Percentiles rank a stretch among this genome's conserved stretches.
phyloP scores from a whole-genome alignment of 1,140 invertebrate species.

The Dolichoris vasculosae region DNA sequence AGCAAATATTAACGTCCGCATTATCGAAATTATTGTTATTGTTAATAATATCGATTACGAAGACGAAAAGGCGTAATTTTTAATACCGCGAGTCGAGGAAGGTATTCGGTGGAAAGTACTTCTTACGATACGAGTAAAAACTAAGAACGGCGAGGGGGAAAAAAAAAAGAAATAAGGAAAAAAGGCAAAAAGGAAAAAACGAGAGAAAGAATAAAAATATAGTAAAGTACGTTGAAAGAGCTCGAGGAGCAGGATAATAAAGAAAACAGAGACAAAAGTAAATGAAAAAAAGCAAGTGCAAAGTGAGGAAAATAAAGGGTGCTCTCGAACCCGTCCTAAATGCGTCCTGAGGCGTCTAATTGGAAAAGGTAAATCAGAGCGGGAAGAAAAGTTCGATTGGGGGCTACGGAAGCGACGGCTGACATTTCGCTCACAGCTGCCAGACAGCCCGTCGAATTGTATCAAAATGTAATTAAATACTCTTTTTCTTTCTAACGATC shows the following conservation, averaged over 20 bases:
- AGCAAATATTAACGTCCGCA: too few species aligned
- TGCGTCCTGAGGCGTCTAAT: constrained; percentile 7
- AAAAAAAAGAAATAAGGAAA: too few species aligned
- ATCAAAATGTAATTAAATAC: constrained; percentile 43
- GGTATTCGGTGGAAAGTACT: too few species aligned
- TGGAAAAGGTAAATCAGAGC: constrained; percentile 48
- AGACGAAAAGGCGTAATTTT: too few species aligned
- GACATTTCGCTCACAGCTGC: constrained; percentile 3
- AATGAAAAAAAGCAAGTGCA: constrained; percentile 3
- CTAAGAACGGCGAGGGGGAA: too few species aligned
- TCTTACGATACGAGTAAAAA: too few species aligned
- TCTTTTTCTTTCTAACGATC: neutral
- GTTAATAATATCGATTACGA: too few species aligned
- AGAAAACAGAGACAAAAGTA: neutral
- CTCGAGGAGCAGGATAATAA: constrained; percentile 1
- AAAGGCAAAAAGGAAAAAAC: too few species aligned
- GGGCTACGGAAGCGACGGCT: neutral
- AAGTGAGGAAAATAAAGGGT: constrained; percentile 15
- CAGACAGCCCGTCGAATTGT: neutral
- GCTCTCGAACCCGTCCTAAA: neutral
- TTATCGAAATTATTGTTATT: too few species aligned
- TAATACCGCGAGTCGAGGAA: too few species aligned
- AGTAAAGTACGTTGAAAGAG: neutral
- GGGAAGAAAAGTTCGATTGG: constrained; percentile 23
- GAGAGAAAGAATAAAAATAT: too few species aligned